Evolutionary conservation across 1,140 invertebrate species (phyloP).

Genomic region (Bombus superbus): DNA sequence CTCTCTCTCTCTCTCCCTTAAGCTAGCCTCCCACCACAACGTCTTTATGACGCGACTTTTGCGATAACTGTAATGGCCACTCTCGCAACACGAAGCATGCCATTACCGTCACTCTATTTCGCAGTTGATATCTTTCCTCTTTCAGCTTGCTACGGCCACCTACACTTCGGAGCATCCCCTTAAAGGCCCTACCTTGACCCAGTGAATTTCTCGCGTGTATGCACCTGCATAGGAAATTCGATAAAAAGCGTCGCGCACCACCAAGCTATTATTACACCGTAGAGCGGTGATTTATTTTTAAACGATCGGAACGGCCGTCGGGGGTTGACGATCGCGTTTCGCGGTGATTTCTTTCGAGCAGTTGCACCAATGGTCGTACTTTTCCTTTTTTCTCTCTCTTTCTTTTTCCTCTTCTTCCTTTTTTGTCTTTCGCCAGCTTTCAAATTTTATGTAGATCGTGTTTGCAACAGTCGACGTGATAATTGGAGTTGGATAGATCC

Average conservation of each 20-base stretch:
- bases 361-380: background rate
- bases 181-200: constrained; percentile 59
- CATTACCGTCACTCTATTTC: constrained; percentile 71
- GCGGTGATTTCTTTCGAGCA: background rate
- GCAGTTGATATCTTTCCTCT: constrained; percentile 63
- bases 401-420: background rate
- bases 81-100: constrained; percentile 65
- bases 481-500: too few relatives aligned
- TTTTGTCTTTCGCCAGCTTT: too few relatives aligned
- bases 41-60: constrained; percentile 63
- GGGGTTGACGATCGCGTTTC: background rate
- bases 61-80: constrained; percentile 70
- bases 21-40: background rate
- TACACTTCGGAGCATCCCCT: constrained; percentile 29
- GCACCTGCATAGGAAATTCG: constrained; percentile 13
- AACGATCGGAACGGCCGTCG: background rate
- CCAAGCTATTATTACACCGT: constrained; percentile 23
- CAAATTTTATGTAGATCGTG: too few relatives aligned
- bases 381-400: background rate
- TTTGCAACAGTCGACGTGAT: too few relatives aligned
- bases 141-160: constrained; percentile 28
- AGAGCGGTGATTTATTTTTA: constrained; percentile 37
- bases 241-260: constrained; percentile 45
- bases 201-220: constrained; percentile 32
- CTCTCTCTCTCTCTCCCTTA: background rate